Conservation (phyloP, 2,797 vertebrate genomes). For the Pachyuromys duprasi region DNA sequence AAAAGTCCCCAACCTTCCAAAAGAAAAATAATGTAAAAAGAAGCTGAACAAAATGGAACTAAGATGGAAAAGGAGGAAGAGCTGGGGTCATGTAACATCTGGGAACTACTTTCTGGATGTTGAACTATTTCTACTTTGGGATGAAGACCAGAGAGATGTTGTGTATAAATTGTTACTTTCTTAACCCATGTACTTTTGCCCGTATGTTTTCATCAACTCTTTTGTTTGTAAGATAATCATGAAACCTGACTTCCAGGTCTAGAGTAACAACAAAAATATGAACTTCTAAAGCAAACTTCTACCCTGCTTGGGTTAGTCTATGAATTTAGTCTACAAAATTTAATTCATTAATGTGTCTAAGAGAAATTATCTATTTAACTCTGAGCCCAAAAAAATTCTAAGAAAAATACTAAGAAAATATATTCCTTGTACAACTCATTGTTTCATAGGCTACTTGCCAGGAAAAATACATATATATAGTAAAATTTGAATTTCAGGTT, state of each 20-base stretch:
- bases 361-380: conserved; percentile 31
- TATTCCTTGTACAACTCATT: neutral
- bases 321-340: conserved; percentile 1
- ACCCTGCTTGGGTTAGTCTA: neutral
- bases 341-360: neutral
- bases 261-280: neutral
- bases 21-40: neutral
- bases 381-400: conserved; percentile 22
- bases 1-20: neutral
- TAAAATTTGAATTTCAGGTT: conserved; percentile 37
- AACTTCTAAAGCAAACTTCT: neutral
- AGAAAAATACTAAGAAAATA: conserved; percentile 14
- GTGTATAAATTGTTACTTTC: neutral
- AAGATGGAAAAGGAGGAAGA: neutral
- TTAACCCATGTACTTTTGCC: neutral
- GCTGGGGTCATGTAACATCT: neutral
- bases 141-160: neutral
- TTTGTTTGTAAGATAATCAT: conserved; percentile 28
- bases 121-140: neutral
- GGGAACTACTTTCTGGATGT: neutral
- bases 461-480: neutral
- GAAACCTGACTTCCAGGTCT: neutral
- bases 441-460: neutral
- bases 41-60: neutral
- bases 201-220: neutral